Conservation (phyloP, 2,113 vertebrate genomes). For the Ciconia boyciana region DNA sequence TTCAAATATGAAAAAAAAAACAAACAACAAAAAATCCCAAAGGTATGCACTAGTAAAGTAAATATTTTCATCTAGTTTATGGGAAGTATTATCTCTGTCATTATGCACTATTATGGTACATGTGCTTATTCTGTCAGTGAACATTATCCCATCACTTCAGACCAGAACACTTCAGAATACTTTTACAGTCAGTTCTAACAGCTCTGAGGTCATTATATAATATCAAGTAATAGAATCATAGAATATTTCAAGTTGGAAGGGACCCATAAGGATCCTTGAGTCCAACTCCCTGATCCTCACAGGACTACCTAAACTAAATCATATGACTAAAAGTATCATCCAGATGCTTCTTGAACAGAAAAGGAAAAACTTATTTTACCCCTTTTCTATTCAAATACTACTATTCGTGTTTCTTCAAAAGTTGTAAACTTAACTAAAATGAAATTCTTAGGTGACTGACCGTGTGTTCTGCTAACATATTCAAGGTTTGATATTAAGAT, state of each 20-base stretch:
- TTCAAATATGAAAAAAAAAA: background rate
- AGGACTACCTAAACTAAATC: background rate
- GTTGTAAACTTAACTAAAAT: background rate
- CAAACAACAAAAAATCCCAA: background rate
- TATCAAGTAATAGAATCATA: background rate
- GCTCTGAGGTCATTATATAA: fast-evolving
- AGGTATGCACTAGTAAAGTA: background rate
- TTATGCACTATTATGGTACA: background rate
- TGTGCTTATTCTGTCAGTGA: background rate
- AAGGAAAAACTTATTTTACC: background rate
- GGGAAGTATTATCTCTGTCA: background rate
- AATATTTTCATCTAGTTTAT: background rate
- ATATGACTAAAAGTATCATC: background rate
- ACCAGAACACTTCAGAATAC: background rate
- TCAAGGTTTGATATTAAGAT: background rate
- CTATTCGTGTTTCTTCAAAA: background rate
- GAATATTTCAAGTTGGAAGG: background rate
- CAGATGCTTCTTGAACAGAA: fast-evolving
- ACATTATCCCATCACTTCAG: background rate
- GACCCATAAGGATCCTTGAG: fast-evolving
- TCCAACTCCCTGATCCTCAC: background rate
- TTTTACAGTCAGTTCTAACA: background rate
- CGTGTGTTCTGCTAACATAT: fast-evolving
- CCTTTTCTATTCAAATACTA: background rate
- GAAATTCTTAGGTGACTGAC: background rate